Percentiles rank a stretch among this genome's conserved stretches.
phyloP scores from a whole-genome alignment of 2,888 invertebrate genomes.

The Drosophila recens region DNA sequence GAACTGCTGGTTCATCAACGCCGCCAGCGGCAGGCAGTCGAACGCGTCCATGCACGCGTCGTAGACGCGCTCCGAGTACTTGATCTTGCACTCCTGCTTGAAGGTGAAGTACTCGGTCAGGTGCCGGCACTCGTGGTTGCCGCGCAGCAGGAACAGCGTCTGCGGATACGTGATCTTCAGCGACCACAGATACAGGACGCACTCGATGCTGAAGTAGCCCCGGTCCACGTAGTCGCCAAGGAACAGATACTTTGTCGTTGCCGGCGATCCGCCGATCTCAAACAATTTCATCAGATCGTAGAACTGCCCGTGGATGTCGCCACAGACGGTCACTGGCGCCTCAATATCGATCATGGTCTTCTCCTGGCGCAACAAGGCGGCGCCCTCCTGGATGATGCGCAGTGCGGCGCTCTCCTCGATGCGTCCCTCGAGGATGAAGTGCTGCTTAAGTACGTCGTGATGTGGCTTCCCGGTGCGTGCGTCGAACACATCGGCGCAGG shows the following conservation, averaged over 20 bases:
- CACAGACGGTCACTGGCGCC: constrained; percentile 99
- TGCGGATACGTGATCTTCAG: constrained; percentile 99
- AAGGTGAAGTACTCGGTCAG: constrained; percentile 99
- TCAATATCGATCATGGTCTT: constrained; percentile 99
- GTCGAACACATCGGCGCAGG: constrained; percentile 98
- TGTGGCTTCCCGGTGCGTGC: constrained; percentile 96
- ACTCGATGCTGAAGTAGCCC: constrained; percentile 93
- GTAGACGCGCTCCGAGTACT: constrained; percentile 99
- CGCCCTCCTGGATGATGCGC: constrained; percentile 99
- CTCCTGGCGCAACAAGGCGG: constrained; percentile 93
- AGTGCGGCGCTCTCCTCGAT: constrained; percentile 99
- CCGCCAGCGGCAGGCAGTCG: constrained; percentile 99
- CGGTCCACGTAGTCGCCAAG: constrained; percentile 99
- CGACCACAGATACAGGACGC: constrained; percentile 99
- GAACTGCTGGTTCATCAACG: constrained; percentile 99
- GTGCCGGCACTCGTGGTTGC: constrained; percentile 99
- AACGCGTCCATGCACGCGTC: constrained; percentile 99
- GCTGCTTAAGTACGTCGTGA: constrained; percentile 99
- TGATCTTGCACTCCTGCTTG: constrained; percentile 99
- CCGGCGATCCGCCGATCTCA: constrained; percentile 99
- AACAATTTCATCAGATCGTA: constrained; percentile 99
- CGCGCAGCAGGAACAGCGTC: constrained; percentile 99
- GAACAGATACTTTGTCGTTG: constrained; percentile 99
- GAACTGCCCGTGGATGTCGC: constrained; percentile 99
- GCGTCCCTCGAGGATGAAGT: constrained; percentile 99